Evolutionary conservation across 2,888 invertebrate species (phyloP).

Genomic region (Isotomurus palustris): DNA sequence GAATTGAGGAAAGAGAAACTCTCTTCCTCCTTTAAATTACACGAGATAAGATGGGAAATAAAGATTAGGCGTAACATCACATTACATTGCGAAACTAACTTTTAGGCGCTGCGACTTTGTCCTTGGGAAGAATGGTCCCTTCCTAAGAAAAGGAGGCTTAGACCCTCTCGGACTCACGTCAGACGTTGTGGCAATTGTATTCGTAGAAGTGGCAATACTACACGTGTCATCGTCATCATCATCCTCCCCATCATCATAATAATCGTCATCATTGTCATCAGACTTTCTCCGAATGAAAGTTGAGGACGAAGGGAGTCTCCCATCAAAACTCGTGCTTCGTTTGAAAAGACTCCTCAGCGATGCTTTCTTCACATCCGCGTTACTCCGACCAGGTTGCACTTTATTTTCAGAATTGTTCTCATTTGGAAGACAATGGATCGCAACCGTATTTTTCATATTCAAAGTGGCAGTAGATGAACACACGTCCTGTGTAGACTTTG

Average conservation of each 20-base stretch:
- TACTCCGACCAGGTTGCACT: no score
- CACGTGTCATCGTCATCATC: constrained; percentile 32
- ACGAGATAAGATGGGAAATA: no score
- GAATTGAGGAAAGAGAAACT: no score
- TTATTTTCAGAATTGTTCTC: no score
- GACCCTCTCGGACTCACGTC: constrained; percentile 16
- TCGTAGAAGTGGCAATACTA: constrained; percentile 26
- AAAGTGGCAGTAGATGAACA: no score
- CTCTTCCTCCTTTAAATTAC: no score
- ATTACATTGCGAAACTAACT: no score
- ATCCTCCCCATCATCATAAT: constrained; percentile 14
- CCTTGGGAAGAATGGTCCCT: constrained; percentile 28
- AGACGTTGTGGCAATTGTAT: constrained; percentile 18
- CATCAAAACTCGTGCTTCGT: constrained; percentile 43
- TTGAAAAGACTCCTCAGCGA: constrained; percentile 27
- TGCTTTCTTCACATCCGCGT: no score
- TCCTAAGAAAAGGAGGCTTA: constrained; percentile 14
- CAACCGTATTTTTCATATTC: no score
- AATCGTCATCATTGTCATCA: constrained; percentile 19
- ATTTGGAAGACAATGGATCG: no score
- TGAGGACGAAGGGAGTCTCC: constrained; percentile 21
- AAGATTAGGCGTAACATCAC: no score
- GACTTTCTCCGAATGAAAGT: background rate
- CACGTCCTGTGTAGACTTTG: no score
- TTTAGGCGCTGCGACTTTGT: constrained; percentile 30